Conservation (phyloP, 2,113 vertebrate genomes). For the Ornithorhynchus anatinus region DNA sequence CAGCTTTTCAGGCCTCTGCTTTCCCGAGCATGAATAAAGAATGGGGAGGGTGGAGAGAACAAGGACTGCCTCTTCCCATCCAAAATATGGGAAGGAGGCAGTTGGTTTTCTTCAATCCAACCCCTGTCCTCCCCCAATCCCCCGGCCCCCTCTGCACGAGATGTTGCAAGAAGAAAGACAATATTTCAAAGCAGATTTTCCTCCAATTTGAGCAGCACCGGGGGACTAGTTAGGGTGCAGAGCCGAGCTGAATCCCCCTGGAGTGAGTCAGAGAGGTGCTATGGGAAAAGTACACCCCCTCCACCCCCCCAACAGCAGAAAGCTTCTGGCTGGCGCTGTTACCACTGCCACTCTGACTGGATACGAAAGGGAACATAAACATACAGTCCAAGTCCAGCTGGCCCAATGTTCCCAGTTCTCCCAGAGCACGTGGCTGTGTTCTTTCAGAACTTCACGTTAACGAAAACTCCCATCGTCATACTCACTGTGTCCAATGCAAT, state of each 20-base stretch:
- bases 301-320: not conserved
- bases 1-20: too few relatives aligned
- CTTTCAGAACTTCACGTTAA: too few relatives aligned
- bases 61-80: too few relatives aligned
- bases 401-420: too few relatives aligned
- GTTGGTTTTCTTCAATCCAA: fast-evolving
- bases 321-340: not conserved
- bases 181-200: not conserved
- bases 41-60: too few relatives aligned
- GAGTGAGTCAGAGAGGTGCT: not conserved
- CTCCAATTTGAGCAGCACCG: not conserved
- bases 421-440: too few relatives aligned
- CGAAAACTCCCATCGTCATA: too few relatives aligned
- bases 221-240: not conserved
- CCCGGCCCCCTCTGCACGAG: not conserved
- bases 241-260: not conserved
- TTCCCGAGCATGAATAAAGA: too few relatives aligned
- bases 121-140: not conserved
- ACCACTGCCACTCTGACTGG: too few relatives aligned
- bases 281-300: not conserved
- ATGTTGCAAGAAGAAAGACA: not conserved
- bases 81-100: not conserved
- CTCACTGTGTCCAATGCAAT: too few relatives aligned
- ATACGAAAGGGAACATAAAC: too few relatives aligned
- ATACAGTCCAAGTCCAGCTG: too few relatives aligned